Percentiles rank a stretch among this genome's conserved stretches.
Conservation (phyloP, 2,113 vertebrate genomes). For the Mesitornis unicolor region DNA sequence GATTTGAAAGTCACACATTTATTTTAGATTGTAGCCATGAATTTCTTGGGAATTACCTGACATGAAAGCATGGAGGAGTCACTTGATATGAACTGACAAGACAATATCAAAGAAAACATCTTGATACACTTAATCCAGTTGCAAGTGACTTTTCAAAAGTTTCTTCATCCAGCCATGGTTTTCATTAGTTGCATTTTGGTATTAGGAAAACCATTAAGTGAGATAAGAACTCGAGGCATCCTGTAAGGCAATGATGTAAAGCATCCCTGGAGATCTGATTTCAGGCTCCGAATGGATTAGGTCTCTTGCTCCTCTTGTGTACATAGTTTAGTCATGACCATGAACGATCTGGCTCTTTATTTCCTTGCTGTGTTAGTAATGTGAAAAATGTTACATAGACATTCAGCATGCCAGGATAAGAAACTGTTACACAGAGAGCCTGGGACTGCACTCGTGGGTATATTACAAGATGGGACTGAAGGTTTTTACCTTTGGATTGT, state of each 20-base stretch:
- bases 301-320: neutral
- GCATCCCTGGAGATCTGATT: neutral
- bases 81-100: constrained; percentile 54
- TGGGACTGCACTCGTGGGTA: neutral
- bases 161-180: neutral
- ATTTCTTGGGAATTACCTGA: constrained; percentile 64
- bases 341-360: neutral
- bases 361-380: neutral
- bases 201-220: neutral
- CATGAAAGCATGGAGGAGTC: constrained; percentile 47
- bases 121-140: constrained; percentile 21
- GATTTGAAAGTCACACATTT: constrained; percentile 39
- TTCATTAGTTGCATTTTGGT: neutral
- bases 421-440: neutral
- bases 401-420: neutral
- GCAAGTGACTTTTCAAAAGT: neutral
- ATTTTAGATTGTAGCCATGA: constrained; percentile 37
- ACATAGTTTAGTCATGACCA: neutral
- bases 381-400: neutral
- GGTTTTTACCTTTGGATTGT: neutral
- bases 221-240: neutral
- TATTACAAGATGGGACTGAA: neutral
- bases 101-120: constrained; percentile 20
- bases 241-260: neutral
- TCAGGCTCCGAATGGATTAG: neutral